These are phyloP conservation scores for Lampris incognitus DNA, from an alignment of 2,113 vertebrate species.

Conservation along the genomic window DNA sequence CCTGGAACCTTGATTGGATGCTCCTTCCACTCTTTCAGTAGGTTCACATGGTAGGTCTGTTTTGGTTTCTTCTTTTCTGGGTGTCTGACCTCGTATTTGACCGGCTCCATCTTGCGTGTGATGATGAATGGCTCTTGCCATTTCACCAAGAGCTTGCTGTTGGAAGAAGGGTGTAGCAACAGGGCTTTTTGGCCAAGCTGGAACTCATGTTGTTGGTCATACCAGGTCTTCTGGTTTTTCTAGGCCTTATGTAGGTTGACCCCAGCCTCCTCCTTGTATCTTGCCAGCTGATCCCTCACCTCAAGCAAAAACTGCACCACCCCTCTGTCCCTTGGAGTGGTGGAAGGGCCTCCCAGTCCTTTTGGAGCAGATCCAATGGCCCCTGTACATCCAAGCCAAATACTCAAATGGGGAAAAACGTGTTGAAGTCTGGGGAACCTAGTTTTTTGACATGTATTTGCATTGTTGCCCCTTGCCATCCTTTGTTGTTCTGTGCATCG, in stretches of 20 bases:
- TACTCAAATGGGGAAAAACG: too few species aligned
- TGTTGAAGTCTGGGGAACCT: too few species aligned
- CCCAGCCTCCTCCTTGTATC: not conserved
- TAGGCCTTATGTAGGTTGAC: not conserved
- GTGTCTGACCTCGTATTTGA: not conserved
- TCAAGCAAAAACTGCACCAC: not conserved
- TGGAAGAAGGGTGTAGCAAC: not conserved
- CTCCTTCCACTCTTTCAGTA: slow-evolving; percentile 2
- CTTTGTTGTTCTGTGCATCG: too few species aligned
- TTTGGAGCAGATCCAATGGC: too few species aligned
- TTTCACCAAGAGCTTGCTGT: slow-evolving; percentile 11
- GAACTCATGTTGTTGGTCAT: slow-evolving; percentile 11
- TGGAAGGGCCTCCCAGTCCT: too few species aligned
- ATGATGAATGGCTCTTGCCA: slow-evolving; percentile 5
- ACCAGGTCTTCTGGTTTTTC: not conserved
- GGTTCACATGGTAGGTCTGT: slow-evolving; percentile 21
- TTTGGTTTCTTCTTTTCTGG: not conserved
- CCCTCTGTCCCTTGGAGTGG: too few species aligned
- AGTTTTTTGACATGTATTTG: too few species aligned
- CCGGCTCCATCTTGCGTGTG: not conserved
- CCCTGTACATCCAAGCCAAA: too few species aligned
- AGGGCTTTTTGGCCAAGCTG: slow-evolving; percentile 16
- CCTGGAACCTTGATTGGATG: not conserved
- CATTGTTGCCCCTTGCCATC: too few species aligned
- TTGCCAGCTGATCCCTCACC: not conserved